Conservation (phyloP, 2,113 vertebrate genomes). For the Salvelinus sp. region DNA sequence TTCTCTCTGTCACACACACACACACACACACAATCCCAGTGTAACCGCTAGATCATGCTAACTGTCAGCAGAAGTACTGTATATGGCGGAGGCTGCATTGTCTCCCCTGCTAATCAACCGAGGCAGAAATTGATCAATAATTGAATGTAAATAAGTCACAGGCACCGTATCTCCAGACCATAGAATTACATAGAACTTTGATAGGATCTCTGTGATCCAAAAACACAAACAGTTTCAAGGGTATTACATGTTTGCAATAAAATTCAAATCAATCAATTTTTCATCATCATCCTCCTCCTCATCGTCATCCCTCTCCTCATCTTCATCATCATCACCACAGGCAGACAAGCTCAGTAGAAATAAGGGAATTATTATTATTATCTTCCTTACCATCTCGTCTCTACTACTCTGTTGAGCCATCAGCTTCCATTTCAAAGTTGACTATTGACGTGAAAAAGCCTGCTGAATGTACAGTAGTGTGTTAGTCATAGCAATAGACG, state of each 20-base stretch:
- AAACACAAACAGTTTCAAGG: neutral
- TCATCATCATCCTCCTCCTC: too few relatives aligned
- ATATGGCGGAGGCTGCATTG: neutral
- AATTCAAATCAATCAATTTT: too few relatives aligned
- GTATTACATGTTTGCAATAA: neutral
- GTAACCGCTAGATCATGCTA: conserved; percentile 14
- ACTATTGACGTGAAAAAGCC: neutral
- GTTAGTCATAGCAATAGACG: neutral
- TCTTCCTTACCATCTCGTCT: neutral
- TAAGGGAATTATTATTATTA: too few relatives aligned
- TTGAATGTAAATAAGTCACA: conserved; percentile 1
- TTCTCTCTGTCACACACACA: too few relatives aligned
- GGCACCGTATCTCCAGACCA: too few relatives aligned
- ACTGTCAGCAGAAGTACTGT: neutral
- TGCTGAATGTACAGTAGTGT: neutral
- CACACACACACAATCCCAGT: neutral
- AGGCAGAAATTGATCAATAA: conserved; percentile 35
- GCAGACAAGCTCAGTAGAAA: too few relatives aligned
- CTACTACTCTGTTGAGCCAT: neutral
- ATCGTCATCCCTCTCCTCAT: too few relatives aligned
- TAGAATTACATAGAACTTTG: too few relatives aligned
- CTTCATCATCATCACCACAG: too few relatives aligned
- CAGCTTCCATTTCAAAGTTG: neutral
- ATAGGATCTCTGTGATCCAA: neutral
- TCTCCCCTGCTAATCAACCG: conserved; percentile 12